Evolutionary conservation across 2,888 invertebrate genomes (phyloP), one percentile per base, ranked within the genome.

Genomic region (Parthenolecanium corni): DNA sequence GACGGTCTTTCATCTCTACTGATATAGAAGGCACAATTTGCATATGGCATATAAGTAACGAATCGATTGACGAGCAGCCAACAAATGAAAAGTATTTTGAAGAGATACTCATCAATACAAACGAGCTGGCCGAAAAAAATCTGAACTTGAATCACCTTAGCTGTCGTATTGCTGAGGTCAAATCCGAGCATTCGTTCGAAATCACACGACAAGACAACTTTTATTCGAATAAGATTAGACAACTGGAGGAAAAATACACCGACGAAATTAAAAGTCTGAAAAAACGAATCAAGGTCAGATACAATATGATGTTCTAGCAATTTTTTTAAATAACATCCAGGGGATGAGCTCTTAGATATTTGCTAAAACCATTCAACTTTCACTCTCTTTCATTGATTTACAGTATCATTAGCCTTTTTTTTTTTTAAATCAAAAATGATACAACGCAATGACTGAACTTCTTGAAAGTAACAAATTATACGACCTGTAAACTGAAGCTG

Each of bases 171-270:
- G 83, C 84, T 67, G 92, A 95, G 73, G 76, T 92, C 68, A 86
- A 89, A 71, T 86, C 87, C 14, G 93, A 94, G 83, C 87, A 71
- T 85, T 89, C 5, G 83, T 83, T 0, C 80, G 84, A 66, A 81
- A 91, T 47, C 87, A 89, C 71, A 84, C 90, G 68, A 84, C 88
- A 0, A 75, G 80, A 73, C 71, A 82, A 64, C 71, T 47, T 47
- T 18, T 65, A 52, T 36, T 61, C 51, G 23, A 47, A 64, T 64
- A 54, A 52, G 38, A 65, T 68, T 9, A 42, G 53, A 49, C 49
- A 64, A 9, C 18, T 66, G 12, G 64, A 66, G 36, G 47, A 62
- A 24, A 64, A 42, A 40, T 44, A 66, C 57, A 54, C 62, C 6
- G 24, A 12, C 16, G 20, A 57, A 4, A 64, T 54, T 20, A 46